Base-by-base conservation (phyloP, 2,888 invertebrate genomes). In the Hyles lineata region DNA sequence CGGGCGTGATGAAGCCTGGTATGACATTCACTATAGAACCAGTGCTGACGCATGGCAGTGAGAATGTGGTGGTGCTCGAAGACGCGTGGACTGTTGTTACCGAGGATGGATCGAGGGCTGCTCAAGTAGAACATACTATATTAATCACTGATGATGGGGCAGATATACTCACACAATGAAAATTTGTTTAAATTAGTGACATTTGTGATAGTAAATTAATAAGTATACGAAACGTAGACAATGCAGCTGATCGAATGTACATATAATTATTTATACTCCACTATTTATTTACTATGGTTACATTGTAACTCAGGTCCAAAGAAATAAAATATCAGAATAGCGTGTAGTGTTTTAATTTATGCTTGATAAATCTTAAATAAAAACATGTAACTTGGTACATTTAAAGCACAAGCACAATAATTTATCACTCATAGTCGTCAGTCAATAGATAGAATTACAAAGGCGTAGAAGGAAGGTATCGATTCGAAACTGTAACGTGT, bases 1-100 rank as follows among this genome's bases (percentile, higher is more conserved):
- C 96, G 0, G 97, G 97, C 0, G 84, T 89, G 70, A 98, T 99
- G 98, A 86, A 95, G 79, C 90, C 97, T 4, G 98, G 98, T n/a
- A 98, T 98, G 98, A 97, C 98, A 0, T 99, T 99, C 85, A 99
- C 99, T 0, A 97, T 99, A 82, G 99, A 99, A 86, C 99, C 99
- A 15, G 96, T 97, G 11, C 85, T 99, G 21, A 96, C 97, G 1
- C 97, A 98, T 79, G 98, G 98, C 0, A 91, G 90, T 0, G 94
- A 95, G 61, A 93, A 96, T 73, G 95, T 97, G 2, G 95, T 96
- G 32, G 94, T 98, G 75, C 94, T 98, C 21, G 96, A 97, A 71
- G 99, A 99, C 88, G 97, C 97, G 0, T 99, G 99, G 99, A 99
- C 99, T 0, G 97, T 98, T 0, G 95, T 98, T 0, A 98, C 98